phyloP scores from a whole-genome alignment of 1,140 invertebrate genomes.

The Solenopsis invicta region DNA sequence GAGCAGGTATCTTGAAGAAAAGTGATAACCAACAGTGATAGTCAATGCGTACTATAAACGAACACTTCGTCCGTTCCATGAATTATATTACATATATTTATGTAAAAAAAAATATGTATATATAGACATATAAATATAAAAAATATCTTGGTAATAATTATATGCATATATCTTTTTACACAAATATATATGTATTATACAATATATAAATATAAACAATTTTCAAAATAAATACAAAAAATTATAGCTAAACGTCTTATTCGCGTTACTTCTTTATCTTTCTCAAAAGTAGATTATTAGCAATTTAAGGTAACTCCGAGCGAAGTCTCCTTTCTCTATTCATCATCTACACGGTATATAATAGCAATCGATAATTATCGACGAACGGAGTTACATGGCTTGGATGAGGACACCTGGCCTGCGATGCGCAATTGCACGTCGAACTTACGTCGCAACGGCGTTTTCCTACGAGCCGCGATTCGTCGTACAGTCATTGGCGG shows the following conservation, averaged over 20 bases:
- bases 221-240: too few species aligned
- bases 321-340: neutral
- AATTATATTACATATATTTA: neutral
- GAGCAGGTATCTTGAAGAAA: neutral
- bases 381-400: neutral
- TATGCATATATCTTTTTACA: too few species aligned
- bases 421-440: conserved; percentile 28
- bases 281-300: too few species aligned
- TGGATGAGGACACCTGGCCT: neutral
- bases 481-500: neutral
- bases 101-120: neutral
- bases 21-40: neutral
- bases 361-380: conserved; percentile 52
- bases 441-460: conserved; percentile 2
- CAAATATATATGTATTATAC: too few species aligned
- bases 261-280: too few species aligned
- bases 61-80: neutral
- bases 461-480: conserved; percentile 6
- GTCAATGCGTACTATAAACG: too few species aligned
- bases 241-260: too few species aligned
- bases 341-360: conserved; percentile 2
- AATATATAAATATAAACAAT: too few species aligned
- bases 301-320: too few species aligned
- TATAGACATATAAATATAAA: neutral
- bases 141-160: too few species aligned